Conservation (phyloP, 2,113 vertebrate genomes). For the Brevimyrus niger region DNA sequence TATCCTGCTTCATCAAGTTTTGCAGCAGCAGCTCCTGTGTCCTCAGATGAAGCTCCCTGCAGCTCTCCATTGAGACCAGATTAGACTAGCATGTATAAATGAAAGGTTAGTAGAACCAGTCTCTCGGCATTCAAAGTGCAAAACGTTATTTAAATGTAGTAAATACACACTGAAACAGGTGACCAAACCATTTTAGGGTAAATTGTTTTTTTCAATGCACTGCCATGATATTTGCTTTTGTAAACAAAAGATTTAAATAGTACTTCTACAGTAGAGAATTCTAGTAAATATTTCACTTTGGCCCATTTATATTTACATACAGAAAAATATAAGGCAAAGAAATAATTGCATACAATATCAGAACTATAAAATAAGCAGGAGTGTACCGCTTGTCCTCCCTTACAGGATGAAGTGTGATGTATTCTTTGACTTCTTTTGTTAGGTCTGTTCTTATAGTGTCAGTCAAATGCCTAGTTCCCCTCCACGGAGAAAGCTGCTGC, state of each 20-base stretch:
- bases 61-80: conserved; percentile 61
- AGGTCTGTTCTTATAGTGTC: conserved; percentile 68
- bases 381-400: conserved; percentile 24
- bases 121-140: background rate
- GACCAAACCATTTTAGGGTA: background rate
- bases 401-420: conserved; percentile 69
- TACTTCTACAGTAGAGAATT: background rate
- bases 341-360: background rate
- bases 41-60: conserved; percentile 63
- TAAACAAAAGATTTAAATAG: background rate
- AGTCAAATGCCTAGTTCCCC: conserved; percentile 62
- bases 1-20: conserved; percentile 59
- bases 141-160: background rate
- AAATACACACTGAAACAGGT: background rate
- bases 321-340: background rate
- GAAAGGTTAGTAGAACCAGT: conserved; percentile 11
- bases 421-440: conserved; percentile 71
- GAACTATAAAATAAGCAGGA: background rate
- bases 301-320: background rate
- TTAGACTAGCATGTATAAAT: conserved; percentile 44
- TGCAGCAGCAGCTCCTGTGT: conserved; percentile 66
- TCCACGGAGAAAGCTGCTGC: conserved; percentile 53
- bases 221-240: background rate
- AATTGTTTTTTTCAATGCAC: background rate
- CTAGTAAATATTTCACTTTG: background rate